Percentiles rank a stretch among this genome's conserved stretches.
Evolutionary conservation across 92 coral and sea anemone species (phyloP).

Genomic region (Chrysogorgia sp.): DNA sequence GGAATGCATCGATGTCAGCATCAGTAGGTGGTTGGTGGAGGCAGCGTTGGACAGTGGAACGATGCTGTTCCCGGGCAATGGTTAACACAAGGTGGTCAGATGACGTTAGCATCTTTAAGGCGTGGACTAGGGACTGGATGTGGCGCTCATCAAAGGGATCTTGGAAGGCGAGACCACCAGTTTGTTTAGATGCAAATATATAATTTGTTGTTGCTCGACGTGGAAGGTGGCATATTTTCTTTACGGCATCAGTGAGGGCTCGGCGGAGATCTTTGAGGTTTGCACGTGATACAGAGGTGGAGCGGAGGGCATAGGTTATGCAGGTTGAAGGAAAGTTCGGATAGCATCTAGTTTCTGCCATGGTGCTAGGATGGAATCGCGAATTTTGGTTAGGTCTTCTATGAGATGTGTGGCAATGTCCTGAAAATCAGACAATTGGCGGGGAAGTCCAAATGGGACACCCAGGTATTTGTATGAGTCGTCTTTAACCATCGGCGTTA

Average conservation of each 20-base stretch:
- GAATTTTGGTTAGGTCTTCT: neutral
- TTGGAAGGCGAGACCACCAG: conserved; percentile 6
- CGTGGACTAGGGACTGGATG: neutral
- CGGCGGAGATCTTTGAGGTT: neutral
- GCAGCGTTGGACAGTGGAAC: neutral
- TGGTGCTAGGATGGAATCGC: neutral
- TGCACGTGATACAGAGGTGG: neutral
- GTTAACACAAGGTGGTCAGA: neutral
- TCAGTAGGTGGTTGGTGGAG: neutral
- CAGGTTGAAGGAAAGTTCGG: conserved; percentile 15
- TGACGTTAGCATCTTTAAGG: neutral
- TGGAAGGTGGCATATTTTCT: neutral
- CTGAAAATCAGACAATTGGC: neutral
- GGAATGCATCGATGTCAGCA: neutral
- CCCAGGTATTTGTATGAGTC: neutral
- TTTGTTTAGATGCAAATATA: neutral
- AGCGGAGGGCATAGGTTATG: neutral
- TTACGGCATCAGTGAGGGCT: neutral
- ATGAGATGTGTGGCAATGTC: neutral
- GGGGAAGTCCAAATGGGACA: neutral
- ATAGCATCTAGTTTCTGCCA: conserved; percentile 10
- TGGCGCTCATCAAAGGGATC: conserved; percentile 13
- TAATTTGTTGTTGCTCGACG: neutral
- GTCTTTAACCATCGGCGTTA: neutral
- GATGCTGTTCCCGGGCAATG: neutral